Conservation (phyloP, 2,888 invertebrate genomes). For the Campopleginae sp. region DNA sequence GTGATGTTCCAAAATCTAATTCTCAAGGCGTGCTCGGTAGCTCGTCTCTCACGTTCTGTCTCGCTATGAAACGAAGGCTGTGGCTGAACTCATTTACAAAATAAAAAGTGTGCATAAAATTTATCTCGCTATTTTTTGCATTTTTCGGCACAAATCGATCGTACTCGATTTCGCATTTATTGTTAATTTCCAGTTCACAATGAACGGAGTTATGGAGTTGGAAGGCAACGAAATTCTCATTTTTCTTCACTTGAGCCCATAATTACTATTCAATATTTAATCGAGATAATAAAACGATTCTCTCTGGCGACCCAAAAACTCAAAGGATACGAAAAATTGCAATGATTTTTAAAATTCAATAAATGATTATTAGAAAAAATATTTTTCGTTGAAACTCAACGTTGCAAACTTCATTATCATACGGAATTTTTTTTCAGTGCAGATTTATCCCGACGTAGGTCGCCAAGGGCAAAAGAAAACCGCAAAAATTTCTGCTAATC, state of each 20-base stretch:
- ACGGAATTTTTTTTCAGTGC: neutral
- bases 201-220: neutral
- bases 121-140: neutral
- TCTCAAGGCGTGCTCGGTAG: neutral
- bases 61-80: neutral
- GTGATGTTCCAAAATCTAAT: neutral
- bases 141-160: neutral
- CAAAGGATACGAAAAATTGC: no score
- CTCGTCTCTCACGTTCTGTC: neutral
- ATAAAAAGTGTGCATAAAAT: neutral
- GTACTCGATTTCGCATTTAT: neutral
- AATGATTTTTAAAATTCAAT: no score
- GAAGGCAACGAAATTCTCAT: no score
- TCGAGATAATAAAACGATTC: no score
- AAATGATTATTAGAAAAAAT: no score
- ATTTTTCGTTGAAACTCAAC: no score
- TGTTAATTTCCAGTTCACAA: neutral
- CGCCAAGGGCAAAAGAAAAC: neutral
- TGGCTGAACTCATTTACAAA: neutral
- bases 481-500: neutral
- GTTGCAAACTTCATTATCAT: no score
- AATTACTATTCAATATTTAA: no score
- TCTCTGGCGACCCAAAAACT: no score
- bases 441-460: neutral
- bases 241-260: no score